A percentile compares a stretch with the other conserved stretches of the same genome.
These are phyloP conservation scores for Callorhinus ursinus DNA, from an alignment of 2,113 vertebrate genomes.

Conservation along the genomic window DNA sequence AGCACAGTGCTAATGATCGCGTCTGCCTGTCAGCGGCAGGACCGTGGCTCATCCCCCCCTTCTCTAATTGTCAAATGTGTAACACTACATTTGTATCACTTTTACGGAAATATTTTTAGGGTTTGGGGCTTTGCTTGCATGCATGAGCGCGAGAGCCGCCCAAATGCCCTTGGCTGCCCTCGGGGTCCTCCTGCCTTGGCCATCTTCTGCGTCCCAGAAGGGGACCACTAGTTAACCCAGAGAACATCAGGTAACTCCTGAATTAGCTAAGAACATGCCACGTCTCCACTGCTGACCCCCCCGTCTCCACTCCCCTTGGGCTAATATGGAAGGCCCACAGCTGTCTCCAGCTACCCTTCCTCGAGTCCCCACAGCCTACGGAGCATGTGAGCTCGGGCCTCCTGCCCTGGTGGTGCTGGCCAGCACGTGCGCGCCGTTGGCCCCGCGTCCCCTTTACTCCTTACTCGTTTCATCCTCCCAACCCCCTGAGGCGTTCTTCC, in stretches of 20 bases:
- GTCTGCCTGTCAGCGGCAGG: not conserved
- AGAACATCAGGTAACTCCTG: not conserved
- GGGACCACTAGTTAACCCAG: not conserved
- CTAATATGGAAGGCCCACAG: not conserved
- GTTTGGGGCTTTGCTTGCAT: not conserved
- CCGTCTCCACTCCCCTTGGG: too few relatives aligned
- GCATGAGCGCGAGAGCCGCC: too few relatives aligned
- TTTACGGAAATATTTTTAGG: not conserved
- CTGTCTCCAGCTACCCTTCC: not conserved
- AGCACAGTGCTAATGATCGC: rapidly evolving
- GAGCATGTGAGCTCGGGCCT: rapidly evolving
- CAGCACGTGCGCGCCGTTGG: rapidly evolving
- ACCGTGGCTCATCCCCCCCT: not conserved
- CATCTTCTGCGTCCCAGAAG: not conserved
- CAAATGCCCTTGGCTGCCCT: rapidly evolving
- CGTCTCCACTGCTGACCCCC: too few relatives aligned
- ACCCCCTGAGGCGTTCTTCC: rapidly evolving
- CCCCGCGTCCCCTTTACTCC: not conserved
- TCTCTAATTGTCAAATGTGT: not conserved
- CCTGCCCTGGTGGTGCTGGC: too few relatives aligned
- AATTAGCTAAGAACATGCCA: not conserved
- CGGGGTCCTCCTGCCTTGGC: rapidly evolving
- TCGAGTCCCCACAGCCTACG: rapidly evolving
- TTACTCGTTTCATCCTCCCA: too few relatives aligned
- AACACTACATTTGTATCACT: too few relatives aligned